Conservation (phyloP, 92 coral and sea anemone species). For the Bergia sp. region DNA sequence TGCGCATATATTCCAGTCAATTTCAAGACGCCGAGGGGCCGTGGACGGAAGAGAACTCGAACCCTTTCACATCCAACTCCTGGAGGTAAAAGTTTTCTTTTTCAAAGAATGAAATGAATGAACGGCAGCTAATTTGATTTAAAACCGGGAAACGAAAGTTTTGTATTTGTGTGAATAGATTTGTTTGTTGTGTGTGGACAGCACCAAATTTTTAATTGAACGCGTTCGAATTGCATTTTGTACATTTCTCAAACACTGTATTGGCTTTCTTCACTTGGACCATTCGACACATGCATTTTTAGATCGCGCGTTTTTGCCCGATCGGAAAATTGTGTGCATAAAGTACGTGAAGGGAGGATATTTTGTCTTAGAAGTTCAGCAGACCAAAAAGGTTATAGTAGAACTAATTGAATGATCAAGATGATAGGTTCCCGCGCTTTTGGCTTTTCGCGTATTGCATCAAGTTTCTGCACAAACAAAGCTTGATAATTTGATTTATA, state of each 20-base stretch:
- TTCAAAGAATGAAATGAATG: not conserved
- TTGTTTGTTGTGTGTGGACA: conserved; percentile 3
- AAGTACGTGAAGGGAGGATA: not conserved
- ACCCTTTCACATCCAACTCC: conserved; percentile 71
- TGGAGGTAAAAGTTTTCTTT: conserved; percentile 57
- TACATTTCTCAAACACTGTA: not conserved
- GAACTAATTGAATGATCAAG: not conserved
- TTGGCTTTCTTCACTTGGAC: conserved; percentile 8
- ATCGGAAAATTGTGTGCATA: not conserved
- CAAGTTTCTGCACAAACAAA: not conserved
- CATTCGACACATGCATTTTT: not conserved
- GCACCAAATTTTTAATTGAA: not conserved
- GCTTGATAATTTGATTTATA: not conserved
- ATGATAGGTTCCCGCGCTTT: conserved; percentile 26
- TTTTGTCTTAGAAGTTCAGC: not conserved
- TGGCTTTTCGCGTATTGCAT: not conserved
- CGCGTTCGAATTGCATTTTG: conserved; percentile 28
- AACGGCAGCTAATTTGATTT: not conserved
- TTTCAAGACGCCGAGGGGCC: conserved; percentile 82
- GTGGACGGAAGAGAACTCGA: conserved; percentile 63
- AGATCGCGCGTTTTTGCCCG: not conserved
- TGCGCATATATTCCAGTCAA: conserved; percentile 44
- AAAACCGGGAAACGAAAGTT: not conserved
- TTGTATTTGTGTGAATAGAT: not conserved
- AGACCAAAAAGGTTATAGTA: not conserved